These are phyloP conservation scores for Onychomys torridus DNA, from an alignment of 2,797 vertebrate genomes.

Conservation along the genomic window DNA sequence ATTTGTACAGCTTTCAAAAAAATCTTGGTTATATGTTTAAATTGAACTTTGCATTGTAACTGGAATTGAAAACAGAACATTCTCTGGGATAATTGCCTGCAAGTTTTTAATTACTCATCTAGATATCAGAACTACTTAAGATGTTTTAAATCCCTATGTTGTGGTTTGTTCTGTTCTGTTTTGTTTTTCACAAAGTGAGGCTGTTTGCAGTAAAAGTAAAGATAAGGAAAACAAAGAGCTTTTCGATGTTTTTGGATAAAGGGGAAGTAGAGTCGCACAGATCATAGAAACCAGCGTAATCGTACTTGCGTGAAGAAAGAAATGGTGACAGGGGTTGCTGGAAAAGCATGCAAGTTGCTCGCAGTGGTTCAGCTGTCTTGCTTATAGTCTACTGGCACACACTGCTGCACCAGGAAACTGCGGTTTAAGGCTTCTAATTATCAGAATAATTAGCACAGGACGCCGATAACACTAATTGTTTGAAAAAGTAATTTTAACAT, in stretches of 20 bases:
- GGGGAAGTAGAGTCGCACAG: background rate
- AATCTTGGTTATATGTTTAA: background rate
- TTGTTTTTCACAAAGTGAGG: background rate
- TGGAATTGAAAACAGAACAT: slow-evolving; percentile 10
- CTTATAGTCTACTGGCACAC: background rate
- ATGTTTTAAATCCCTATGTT: background rate
- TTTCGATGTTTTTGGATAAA: slow-evolving; percentile 22
- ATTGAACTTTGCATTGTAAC: slow-evolving; percentile 50
- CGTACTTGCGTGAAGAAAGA: background rate
- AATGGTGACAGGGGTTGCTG: slow-evolving; percentile 18
- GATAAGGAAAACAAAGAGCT: background rate
- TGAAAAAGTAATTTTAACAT: slow-evolving; percentile 16
- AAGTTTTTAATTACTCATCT: background rate
- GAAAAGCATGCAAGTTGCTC: background rate
- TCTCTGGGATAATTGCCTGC: background rate
- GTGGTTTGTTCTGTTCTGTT: background rate
- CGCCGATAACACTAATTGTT: slow-evolving; percentile 22
- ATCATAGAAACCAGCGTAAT: background rate
- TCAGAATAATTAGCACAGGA: slow-evolving; percentile 45
- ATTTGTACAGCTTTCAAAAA: slow-evolving; percentile 37
- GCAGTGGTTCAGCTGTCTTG: slow-evolving; percentile 31
- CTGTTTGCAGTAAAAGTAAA: slow-evolving; percentile 17
- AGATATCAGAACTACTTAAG: background rate
- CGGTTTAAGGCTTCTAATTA: background rate
- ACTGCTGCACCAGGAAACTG: background rate